Base-by-base conservation (phyloP, 64 coral and sea anemone genomes). In the Stylophora pistillata region DNA sequence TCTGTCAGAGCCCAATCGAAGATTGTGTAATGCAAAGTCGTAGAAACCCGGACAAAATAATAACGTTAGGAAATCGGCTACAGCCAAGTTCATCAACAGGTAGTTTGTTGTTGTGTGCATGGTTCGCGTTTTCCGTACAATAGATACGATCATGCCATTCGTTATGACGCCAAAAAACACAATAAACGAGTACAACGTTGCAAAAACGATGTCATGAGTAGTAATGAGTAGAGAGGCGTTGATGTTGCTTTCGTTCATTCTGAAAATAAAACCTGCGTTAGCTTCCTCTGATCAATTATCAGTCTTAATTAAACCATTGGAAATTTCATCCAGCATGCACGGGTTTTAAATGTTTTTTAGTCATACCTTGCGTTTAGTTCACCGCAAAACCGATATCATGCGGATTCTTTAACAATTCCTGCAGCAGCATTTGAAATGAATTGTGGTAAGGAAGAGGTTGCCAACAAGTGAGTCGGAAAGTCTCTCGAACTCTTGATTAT, bases 91-190 rank as follows among this genome's bases (percentile, higher is more conserved):
- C 29, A 30, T 37, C 63, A 89, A 41, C 10, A 89, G 53, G 31
- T 80, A 80, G 76, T 89, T 81, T 16, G 76, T 81, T 62, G 87
- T 89, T 5, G 76, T 89, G 41, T 80, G 74, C 75, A 89, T 81
- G 0, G 87, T 61, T 68, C 31, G 74, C 1, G 65, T 81, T 58
- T 76, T 74, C 10, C 60, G 10, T 25, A 89, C 76, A 5, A 89
- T 80, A 28, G 23, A 34, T 11, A 89, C 80, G 0, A 89, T 76
- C 10, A 79, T 56, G 11, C 17, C 4, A 61, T 89, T 89, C 27
- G 60, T 75, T 15, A 54, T 30, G 23, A 89, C 75, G 16, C 87
- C 87, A 0, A 89, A 55, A 15, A 89, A 71, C 27, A 89, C 76
- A 10, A 89, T 55, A 15, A 80, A 26, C 27, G 87, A 80, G 75